Base-by-base conservation (phyloP, 2,113 vertebrate species). In the Platysteira castanea region DNA sequence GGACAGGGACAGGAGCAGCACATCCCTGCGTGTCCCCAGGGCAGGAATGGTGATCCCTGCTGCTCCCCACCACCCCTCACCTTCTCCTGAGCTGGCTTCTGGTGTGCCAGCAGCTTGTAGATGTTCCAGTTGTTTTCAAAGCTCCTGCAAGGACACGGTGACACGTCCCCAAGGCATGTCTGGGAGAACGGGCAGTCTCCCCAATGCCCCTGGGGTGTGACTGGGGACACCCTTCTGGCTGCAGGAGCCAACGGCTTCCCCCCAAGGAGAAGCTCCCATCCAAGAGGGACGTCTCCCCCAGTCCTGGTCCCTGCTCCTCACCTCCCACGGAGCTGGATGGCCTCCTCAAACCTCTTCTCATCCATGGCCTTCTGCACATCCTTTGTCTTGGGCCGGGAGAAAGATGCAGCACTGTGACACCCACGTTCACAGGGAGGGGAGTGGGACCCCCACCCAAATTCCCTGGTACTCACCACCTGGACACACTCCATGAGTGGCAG, bases 51-150 rank as follows among this genome's bases (percentile, higher is more conserved):
- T 11, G 28, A 24, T 30, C 46, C 28, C 68, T 24, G 35, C 21
- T 3, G 4, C 19, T 69, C 50, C 50, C 22, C 17, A 2, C 5
- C 56, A 56, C 20, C 57, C 41, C 96, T 97, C 67, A 98, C 99
- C 98, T 98, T 97, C 74, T 97, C 91, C 89, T 97, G 95, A 4
- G 98, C 95, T 5, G 97, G 94, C 67, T 98, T 99, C 94, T 99
- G 98, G 95, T 98, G 98, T 0, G 99, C 98, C 33, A 99, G 97
- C 61, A 99, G 97, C 84, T 99, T 99, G 97, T 99, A 99, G 74
- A 99, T 99, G 87, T 98, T 99, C 99, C 98, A 99, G 97, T 99
- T 99, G 97, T 99, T 99, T 95, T 99, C 99, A 93, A 99, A 99
- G 96, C 98, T 99, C 99, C 99, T 99, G 87, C 46, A 96, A 98